Percentiles rank a stretch among this genome's conserved stretches.
Evolutionary conservation across 1,140 invertebrate species (phyloP).

Genomic region (Drosophila pseudoobscura): DNA sequence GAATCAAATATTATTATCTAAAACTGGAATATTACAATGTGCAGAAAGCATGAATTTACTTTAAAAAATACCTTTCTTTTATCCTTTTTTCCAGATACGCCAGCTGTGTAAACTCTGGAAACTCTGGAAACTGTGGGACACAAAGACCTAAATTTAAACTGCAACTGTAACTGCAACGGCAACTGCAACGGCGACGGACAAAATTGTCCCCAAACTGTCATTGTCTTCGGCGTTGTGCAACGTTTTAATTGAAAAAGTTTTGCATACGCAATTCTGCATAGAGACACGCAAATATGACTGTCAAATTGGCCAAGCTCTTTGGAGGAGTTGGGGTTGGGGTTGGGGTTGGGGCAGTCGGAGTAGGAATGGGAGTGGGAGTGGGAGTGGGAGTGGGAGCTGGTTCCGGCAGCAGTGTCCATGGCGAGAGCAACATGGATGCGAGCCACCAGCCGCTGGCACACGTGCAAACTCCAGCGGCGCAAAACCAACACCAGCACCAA

Average conservation of each 20-base stretch:
- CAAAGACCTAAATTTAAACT: constrained; percentile 1
- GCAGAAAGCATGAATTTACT: not conserved
- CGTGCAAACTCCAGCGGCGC: not conserved
- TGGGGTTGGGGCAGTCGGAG: no score
- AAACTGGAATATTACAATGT: not conserved
- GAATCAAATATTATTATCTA: not conserved
- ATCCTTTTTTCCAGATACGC: not conserved
- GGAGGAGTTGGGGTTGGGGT: constrained; percentile 21
- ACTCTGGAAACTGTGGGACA: no score
- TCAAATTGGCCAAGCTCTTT: constrained; percentile 77
- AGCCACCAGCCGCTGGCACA: not conserved
- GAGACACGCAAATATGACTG: constrained; percentile 59
- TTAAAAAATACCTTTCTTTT: constrained; percentile 1
- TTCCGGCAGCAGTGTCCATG: not conserved
- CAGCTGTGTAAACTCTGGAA: no score
- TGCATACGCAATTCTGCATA: no score
- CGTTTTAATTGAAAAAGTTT: no score
- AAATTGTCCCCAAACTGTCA: no score
- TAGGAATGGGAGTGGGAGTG: not conserved
- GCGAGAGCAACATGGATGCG: constrained; percentile 5
- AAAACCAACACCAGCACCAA: constrained; percentile 6
- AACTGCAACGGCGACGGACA: constrained; percentile 26
- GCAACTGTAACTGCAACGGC: constrained; percentile 29
- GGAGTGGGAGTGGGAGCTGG: constrained; percentile 5
- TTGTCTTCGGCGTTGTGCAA: no score